Base-by-base conservation (phyloP, 2,113 vertebrate species). In the Dryoscopus gambensis region DNA sequence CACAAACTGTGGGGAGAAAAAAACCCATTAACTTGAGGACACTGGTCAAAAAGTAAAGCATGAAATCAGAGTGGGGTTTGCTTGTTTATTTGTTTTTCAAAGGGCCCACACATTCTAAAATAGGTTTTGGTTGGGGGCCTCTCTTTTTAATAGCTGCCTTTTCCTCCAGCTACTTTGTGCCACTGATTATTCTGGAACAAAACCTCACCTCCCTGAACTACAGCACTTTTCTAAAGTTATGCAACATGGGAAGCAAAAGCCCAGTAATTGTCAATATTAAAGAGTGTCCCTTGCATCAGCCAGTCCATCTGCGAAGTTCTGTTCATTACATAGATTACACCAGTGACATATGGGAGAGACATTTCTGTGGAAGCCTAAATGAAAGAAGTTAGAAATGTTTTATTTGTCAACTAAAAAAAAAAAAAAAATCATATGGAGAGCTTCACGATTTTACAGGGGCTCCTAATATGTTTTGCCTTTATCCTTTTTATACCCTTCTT, bases 181-280 rank as follows among this genome's bases (percentile, higher is more conserved):
- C 91, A 90, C 63, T 91, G 87, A 95, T 92, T 91, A 93, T 84
- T 93, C 91, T 97, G 89, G 90, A 96, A 95, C 62, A 85, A 86
- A 76, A 84, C 81, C 71, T 94, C 63, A 94, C 78, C 93, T 92
- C 80, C 35, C 50, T 59, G 71, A 95, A 84, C 76, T 83, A 40
- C 21, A 92, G 87, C 62, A 44, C 53, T 91, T 95, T 63, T 44
- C 25, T 63, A 24, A 82, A 74, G 75, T 94, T 97, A 95, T 25
- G 49, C 88, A 96, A 91, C 78, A 80, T 49, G 70, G 76, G 64
- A 91, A 95, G 76, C 46, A 93, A 90, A 86, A 94, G 28, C 69
- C 92, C 68, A 46, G 83, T 84, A 77, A 90, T 68, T 75, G 83
- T 84, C 89, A 89, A 68, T 96, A 92, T 68, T 57, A 80, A 94